Conservation (phyloP, 2,113 vertebrate species). For the Trematomus loennbergii region DNA sequence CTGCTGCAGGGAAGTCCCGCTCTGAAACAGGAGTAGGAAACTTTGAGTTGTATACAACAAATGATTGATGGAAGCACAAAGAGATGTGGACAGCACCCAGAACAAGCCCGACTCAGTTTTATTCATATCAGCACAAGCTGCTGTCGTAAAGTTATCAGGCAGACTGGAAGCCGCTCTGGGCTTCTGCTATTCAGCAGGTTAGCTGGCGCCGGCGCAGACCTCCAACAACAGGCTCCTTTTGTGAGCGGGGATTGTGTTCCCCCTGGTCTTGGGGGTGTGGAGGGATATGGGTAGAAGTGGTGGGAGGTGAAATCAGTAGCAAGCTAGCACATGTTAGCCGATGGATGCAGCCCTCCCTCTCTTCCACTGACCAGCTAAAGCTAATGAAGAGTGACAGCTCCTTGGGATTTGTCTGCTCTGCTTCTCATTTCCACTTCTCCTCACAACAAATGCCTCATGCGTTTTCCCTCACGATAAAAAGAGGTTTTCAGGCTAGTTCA, state of each 20-base stretch:
- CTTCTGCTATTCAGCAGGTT: conserved; percentile 69
- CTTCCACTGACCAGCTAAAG: conserved; percentile 78
- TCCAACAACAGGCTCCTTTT: conserved; percentile 80
- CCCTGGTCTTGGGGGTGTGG: conserved; percentile 44
- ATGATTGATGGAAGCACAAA: conserved; percentile 44
- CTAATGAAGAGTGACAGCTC: conserved; percentile 86
- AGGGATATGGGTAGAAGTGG: conserved; percentile 24
- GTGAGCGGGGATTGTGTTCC: conserved; percentile 66
- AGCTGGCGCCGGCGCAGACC: conserved; percentile 64
- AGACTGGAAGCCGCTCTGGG: conserved; percentile 42
- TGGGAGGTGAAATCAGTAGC: conserved; percentile 71
- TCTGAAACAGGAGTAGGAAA: conserved; percentile 19
- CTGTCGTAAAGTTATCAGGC: conserved; percentile 55
- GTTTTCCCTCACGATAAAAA: conserved; percentile 62
- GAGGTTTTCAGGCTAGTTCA: conserved; percentile 68
- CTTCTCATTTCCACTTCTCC: conserved; percentile 81
- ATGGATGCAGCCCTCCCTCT: conserved; percentile 71
- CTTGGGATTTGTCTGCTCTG: conserved; percentile 78
- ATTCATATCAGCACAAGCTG: conserved; percentile 51
- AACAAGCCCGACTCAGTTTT: conserved; percentile 34
- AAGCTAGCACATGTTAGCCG: conserved; percentile 77
- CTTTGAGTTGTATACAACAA: conserved; percentile 37
- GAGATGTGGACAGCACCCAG: conserved; percentile 29
- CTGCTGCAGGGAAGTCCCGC: conserved; percentile 24
- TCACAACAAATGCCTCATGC: conserved; percentile 74